These are phyloP conservation scores for Graphium colonna DNA, from an alignment of 2,888 invertebrate genomes.

Conservation along the genomic window DNA sequence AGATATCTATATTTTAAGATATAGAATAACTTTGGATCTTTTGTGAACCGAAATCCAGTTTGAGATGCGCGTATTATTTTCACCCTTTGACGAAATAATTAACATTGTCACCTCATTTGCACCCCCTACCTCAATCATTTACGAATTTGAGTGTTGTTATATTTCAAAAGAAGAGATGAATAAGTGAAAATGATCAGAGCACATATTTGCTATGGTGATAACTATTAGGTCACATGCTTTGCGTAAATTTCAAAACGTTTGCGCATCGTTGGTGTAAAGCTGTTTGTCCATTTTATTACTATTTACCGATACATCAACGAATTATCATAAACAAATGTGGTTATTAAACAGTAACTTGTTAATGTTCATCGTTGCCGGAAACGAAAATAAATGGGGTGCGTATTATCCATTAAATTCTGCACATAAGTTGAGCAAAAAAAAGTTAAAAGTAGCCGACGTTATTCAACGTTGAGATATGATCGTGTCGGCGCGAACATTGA, in stretches of 20 bases:
- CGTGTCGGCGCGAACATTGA: conserved; percentile 67
- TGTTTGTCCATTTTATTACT: conserved; percentile 16
- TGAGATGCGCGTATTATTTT: too few species aligned
- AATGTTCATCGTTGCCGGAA: conserved; percentile 14
- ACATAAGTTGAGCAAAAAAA: conserved; percentile 40
- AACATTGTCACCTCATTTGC: too few species aligned
- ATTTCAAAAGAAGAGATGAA: too few species aligned
- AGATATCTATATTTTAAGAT: too few species aligned
- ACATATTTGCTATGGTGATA: too few species aligned
- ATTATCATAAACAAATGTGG: conserved; percentile 17
- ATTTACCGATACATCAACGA: conserved; percentile 12
- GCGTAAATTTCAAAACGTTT: conserved; percentile 5
- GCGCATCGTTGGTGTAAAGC: neutral
- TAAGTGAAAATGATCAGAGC: too few species aligned
- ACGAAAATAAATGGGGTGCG: neutral
- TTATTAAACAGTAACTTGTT: conserved; percentile 3
- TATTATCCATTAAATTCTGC: conserved; percentile 10
- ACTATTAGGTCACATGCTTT: neutral
- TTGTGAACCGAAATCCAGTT: too few species aligned
- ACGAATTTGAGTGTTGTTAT: too few species aligned
- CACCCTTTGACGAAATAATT: too few species aligned
- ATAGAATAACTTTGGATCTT: too few species aligned
- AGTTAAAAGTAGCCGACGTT: conserved; percentile 64
- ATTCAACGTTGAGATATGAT: conserved; percentile 69
- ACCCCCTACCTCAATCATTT: too few species aligned